phyloP scores from a whole-genome alignment of 2,797 vertebrate species.

The Cephalopachus bancanus region DNA sequence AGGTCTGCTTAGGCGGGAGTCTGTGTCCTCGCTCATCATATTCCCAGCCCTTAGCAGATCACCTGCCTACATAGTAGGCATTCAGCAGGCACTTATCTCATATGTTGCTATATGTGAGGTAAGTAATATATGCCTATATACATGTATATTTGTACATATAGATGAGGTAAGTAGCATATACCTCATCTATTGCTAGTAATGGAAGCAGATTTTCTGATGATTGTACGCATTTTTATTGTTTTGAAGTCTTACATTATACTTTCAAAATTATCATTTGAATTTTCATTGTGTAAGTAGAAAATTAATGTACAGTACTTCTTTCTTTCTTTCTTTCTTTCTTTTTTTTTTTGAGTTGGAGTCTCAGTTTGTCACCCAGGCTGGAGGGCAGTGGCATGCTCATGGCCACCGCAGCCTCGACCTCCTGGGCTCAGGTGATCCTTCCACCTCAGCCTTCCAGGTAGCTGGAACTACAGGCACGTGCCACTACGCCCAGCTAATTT shows the following conservation, averaged over 20 bases:
- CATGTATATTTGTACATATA: no score
- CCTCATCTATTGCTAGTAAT: not conserved
- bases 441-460: no score
- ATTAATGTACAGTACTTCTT: not conserved
- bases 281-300: constrained; percentile 51
- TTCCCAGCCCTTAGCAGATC: not conserved
- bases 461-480: no score
- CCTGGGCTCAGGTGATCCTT: no score
- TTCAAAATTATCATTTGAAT: constrained; percentile 61
- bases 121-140: no score
- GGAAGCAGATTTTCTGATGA: not conserved
- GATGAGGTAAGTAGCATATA: not conserved
- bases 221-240: constrained; percentile 35
- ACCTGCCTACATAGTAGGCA: not conserved
- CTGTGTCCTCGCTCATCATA: not conserved
- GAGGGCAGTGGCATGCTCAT: no score
- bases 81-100: not conserved
- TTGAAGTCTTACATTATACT: not conserved
- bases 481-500: no score
- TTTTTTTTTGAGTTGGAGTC: no score
- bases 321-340: not conserved
- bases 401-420: no score
- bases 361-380: no score
- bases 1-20: not conserved
- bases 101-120: no score